phyloP scores from a whole-genome alignment of 2,888 invertebrate species.

The Caprella mutica region DNA sequence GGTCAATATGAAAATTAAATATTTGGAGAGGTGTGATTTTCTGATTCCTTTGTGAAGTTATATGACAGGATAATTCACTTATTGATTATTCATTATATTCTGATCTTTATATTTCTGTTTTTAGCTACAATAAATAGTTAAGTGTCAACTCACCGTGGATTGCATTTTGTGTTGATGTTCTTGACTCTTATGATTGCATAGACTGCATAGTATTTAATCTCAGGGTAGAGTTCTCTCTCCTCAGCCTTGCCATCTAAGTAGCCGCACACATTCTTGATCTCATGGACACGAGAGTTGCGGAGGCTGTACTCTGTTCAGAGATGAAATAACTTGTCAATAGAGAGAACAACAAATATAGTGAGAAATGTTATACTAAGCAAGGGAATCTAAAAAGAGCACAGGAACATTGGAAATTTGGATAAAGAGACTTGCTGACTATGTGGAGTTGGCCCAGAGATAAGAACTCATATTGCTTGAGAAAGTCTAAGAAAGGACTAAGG shows the following conservation, averaged over 20 bases:
- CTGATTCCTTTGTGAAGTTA: no score
- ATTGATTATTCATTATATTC: neutral
- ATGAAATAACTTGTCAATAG: neutral
- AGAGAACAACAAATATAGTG: neutral
- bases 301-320: conserved; percentile 56
- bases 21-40: no score
- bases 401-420: no score
- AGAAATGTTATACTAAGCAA: no score
- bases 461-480: no score
- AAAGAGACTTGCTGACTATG: no score
- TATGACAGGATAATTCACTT: neutral
- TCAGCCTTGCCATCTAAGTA: conserved; percentile 49
- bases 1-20: no score
- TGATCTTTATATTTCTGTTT: neutral
- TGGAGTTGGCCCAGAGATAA: no score
- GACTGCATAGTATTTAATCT: conserved; percentile 51
- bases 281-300: conserved; percentile 52
- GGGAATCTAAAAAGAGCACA: no score
- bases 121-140: neutral
- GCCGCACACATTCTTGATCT: conserved; percentile 55
- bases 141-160: conserved; percentile 47
- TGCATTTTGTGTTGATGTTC: conserved; percentile 62
- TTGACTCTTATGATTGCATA: conserved; percentile 62
- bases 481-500: no score
- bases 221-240: conserved; percentile 36